A percentile compares a stretch with the other conserved stretches of the same genome.
Evolutionary conservation across 1,140 invertebrate genomes (phyloP).

Genomic region (Paraescarpia echinospica): DNA sequence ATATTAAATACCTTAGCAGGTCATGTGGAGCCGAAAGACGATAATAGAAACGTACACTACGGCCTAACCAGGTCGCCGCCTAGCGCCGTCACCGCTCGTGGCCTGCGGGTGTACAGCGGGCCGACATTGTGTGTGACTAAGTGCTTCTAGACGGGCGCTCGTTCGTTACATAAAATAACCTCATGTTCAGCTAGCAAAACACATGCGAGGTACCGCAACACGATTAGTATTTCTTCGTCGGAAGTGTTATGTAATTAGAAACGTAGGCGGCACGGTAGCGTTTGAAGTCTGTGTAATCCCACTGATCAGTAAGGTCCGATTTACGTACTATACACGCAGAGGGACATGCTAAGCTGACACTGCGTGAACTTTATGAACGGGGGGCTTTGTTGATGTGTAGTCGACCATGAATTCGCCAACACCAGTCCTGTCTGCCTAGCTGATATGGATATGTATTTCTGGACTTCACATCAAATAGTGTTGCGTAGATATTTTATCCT

Average conservation of each 20-base stretch:
- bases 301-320: not conserved
- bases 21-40: not conserved
- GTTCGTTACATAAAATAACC: not conserved
- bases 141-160: not conserved
- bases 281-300: not conserved
- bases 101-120: not conserved
- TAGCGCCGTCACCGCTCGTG: not conserved
- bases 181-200: not conserved
- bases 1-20: constrained; percentile 6
- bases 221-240: not conserved
- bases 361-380: too few relatives aligned
- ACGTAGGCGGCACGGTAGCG: not conserved
- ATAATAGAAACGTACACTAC: not conserved
- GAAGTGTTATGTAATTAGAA: not conserved
- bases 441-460: too few relatives aligned
- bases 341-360: too few relatives aligned
- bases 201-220: not conserved
- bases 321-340: too few relatives aligned
- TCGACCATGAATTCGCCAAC: too few relatives aligned
- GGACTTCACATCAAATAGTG: too few relatives aligned
- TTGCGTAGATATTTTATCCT: too few relatives aligned
- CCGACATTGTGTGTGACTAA: not conserved
- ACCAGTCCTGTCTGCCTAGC: too few relatives aligned
- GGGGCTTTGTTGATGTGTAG: too few relatives aligned
- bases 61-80: not conserved